These are phyloP conservation scores for Toxostoma redivivum DNA, from an alignment of 2,113 vertebrate species.

Conservation along the genomic window DNA sequence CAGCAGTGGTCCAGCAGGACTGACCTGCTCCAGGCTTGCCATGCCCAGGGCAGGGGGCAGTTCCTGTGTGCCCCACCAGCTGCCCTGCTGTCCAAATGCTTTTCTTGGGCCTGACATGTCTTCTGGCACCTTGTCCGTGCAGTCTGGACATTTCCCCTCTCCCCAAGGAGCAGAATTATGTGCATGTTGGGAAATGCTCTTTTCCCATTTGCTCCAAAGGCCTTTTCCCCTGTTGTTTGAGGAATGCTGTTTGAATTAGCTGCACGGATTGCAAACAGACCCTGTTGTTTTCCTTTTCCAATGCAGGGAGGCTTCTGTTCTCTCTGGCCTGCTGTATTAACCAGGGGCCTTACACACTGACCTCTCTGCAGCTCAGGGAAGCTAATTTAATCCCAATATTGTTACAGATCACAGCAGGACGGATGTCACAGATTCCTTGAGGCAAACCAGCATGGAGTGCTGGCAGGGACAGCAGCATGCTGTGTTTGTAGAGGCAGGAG, in stretches of 20 bases:
- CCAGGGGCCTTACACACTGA: constrained; percentile 43
- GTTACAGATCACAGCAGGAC: constrained; percentile 53
- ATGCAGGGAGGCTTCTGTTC: constrained; percentile 59
- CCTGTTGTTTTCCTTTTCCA: constrained; percentile 63
- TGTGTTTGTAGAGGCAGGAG: background rate
- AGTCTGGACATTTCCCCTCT: background rate
- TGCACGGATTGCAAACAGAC: constrained; percentile 59
- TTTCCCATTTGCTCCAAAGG: background rate
- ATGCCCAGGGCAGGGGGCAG: background rate
- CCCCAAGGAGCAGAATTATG: background rate
- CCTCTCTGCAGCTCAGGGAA: constrained; percentile 58
- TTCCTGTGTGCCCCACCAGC: rapidly evolving
- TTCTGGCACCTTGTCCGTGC: background rate
- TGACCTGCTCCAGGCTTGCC: rapidly evolving
- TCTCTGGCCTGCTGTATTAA: constrained; percentile 59
- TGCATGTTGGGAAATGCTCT: background rate
- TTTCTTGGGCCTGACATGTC: background rate
- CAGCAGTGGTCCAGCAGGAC: background rate
- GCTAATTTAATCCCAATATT: constrained; percentile 66
- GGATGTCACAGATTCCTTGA: constrained; percentile 54
- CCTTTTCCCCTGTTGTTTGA: constrained; percentile 53
- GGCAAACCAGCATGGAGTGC: constrained; percentile 1
- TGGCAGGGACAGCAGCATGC: background rate
- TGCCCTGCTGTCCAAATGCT: background rate
- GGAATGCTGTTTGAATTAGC: constrained; percentile 67